Conservation (phyloP, 2,888 invertebrate species). For the Lingula anatina region DNA sequence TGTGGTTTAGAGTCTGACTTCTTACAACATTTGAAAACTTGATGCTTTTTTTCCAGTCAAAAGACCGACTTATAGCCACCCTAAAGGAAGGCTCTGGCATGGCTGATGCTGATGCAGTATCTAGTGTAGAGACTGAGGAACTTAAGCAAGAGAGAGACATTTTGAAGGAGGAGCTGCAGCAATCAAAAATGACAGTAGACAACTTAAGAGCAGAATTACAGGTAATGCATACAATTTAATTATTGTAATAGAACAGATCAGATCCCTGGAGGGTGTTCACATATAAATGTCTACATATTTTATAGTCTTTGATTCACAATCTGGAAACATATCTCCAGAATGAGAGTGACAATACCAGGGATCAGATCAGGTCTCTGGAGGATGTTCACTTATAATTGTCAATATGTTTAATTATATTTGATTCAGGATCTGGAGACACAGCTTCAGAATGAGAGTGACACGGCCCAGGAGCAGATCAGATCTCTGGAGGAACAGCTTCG, state of each 20-base stretch:
- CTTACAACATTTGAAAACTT: too few species aligned
- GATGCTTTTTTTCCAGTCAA: slow-evolving; percentile 52
- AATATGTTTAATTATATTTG: too few species aligned
- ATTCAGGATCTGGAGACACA: slow-evolving; percentile 54
- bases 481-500: slow-evolving; percentile 55
- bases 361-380: slow-evolving; percentile 54
- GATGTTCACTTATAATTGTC: too few species aligned
- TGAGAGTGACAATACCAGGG: slow-evolving; percentile 50
- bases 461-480: slow-evolving; percentile 51
- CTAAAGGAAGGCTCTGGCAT: slow-evolving; percentile 48
- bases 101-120: slow-evolving; percentile 26
- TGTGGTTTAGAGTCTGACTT: too few species aligned
- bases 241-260: not conserved
- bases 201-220: slow-evolving; percentile 55
- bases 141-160: slow-evolving; percentile 60
- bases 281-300: not conserved
- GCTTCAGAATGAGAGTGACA: slow-evolving; percentile 53
- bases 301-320: slow-evolving; percentile 42
- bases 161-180: slow-evolving; percentile 60
- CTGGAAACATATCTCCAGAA: slow-evolving; percentile 55
- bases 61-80: slow-evolving; percentile 68
- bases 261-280: not conserved
- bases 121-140: slow-evolving; percentile 59
- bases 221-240: slow-evolving; percentile 20
- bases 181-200: slow-evolving; percentile 52